Evolutionary conservation across 2,797 vertebrate species (phyloP).

Genomic region (Petrocephalus schoutedeni): DNA sequence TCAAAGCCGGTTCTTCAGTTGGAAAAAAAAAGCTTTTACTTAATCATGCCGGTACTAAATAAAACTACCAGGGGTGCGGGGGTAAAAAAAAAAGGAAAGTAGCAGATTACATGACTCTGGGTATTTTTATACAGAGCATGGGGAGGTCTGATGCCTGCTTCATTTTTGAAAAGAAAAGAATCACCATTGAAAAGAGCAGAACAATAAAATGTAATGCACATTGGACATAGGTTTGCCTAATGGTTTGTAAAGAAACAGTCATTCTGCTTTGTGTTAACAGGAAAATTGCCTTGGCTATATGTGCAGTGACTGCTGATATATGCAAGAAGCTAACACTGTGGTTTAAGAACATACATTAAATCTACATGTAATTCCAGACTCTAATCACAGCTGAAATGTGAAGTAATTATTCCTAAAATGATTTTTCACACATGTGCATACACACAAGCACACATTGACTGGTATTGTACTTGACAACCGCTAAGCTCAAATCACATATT

Average conservation of each 20-base stretch:
- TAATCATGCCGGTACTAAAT: not conserved
- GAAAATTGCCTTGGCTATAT: not conserved
- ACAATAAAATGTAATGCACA: not conserved
- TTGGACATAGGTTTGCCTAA: not conserved
- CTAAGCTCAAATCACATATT: not conserved
- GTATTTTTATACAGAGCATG: not conserved
- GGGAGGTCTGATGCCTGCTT: not conserved
- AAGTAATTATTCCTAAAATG: not conserved
- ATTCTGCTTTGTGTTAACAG: not conserved
- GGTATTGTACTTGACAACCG: not conserved
- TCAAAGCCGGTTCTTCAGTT: not conserved
- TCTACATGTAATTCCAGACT: no score
- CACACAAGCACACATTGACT: not conserved
- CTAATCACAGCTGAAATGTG: not conserved
- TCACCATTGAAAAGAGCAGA: not conserved
- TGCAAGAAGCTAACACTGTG: not conserved
- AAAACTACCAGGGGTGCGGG: not conserved
- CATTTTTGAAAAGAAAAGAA: not conserved
- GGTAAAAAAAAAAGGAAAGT: not conserved
- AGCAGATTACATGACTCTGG: not conserved
- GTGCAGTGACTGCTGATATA: not conserved
- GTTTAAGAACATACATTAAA: not conserved
- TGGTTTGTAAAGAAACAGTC: not conserved
- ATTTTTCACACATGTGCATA: not conserved
- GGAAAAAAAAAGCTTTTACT: not conserved